Evolutionary conservation across 2,797 vertebrate species (phyloP), one percentile per base, ranked within the genome.

Genomic region (Xenopus petersii): DNA sequence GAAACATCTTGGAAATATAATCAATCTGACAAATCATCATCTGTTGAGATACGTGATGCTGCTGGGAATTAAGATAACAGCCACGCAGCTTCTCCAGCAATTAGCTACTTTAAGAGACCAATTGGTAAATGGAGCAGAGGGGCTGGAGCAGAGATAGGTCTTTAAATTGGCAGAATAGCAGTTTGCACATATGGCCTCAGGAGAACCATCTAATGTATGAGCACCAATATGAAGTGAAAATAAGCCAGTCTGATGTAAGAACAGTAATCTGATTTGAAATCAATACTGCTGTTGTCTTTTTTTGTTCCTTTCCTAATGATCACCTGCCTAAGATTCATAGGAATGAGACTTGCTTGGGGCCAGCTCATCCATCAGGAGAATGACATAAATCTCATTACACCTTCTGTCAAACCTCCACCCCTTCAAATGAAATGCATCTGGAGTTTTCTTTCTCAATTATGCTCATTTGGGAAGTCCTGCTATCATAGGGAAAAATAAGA

Each of bases 1-100:
- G 82, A 87, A 89, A 90, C 87, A 65, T 71, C 54, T 42, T 81
- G 89, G 88, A 86, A 80, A 79, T 82, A 74, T 61, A 81, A 75
- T 84, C 83, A 83, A 83, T 73, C 77, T 82, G 75, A 77, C 26
- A 71, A 67, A 71, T 60, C 82, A 80, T 84, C 79, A 83, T 82
- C 82, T 86, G 81, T 75, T 80, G 73, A 55, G 68, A 75, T 36
- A 46, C 48, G 16, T 58, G 17, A 67, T 48, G 36, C 64, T 73
- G 59, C 60, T 64, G 65, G 75, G 60, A 73, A 78, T 64, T 64
- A 15, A 69, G 51, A 78, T 24, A 59, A 42, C 65, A 64, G 51
- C 46, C 58, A 16, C 13, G 51, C 65, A 42, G 59, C 65, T 64
- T 63, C 48, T 10, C 36, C 47, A 17, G 10, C 17, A 8, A 67